Evolutionary conservation across 1,140 invertebrate genomes (phyloP), one percentile per base, ranked within the genome.

Genomic region (Diorhabda elongata): DNA sequence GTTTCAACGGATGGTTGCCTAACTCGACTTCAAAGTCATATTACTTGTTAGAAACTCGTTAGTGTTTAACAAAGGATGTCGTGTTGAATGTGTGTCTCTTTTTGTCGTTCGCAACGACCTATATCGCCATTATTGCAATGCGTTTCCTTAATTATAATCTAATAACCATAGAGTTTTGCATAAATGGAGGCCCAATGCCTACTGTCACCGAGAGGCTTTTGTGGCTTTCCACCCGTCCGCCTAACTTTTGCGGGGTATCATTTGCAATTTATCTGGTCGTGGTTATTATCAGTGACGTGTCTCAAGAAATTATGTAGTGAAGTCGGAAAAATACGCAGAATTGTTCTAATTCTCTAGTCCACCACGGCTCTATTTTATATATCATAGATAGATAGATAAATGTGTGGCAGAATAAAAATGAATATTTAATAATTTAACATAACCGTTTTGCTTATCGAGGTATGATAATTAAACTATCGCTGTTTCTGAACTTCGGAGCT

Each of bases 61-160:
- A 70, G 69, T 70, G 58, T 66, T 9, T 44, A 66, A 47, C 69
- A 59, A 65, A 64, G 64, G 68, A 58, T 44, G 59, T 8, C 42
- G 26, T 47, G 69, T 66, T 70, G 61, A 61, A 43, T 11, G 47
- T 52, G 47, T 52, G 47, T 44, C 58, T 70, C 69, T 70, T 70
- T 70, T 70, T 66, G 69, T 66, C 47, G 47, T 65, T 47, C 64
- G 58, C 64, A 70, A 66, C 64, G 63, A 43, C 42, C 47, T 52
- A 44, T 70, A 70, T 70, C 58, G 69, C 47, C 69, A 66, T 70
- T 70, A 70, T 70, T 70, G 64, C 69, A 64, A 57, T 70, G 64
- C 69, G 69, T 70, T 70, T 66, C 64, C 69, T 58, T 70, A 70
- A 70, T 70, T 70, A 70, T 70, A 70, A 70, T 70, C 69, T 66